Evolutionary conservation across 2,797 vertebrate genomes (phyloP).

Genomic region (Sebastiscus albofasciatus): DNA sequence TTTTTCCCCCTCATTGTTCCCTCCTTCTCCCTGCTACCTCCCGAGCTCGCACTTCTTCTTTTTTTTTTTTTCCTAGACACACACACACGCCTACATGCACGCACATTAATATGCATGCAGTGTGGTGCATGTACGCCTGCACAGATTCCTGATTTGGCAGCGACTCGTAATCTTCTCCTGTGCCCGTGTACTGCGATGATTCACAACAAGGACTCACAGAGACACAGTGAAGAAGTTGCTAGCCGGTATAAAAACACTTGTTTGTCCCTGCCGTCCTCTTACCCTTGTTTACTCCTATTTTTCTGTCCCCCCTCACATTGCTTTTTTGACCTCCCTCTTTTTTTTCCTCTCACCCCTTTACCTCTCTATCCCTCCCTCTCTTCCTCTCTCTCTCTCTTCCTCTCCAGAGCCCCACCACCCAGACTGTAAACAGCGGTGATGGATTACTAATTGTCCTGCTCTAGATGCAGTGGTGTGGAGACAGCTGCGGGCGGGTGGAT

Average conservation of each 20-base stretch:
- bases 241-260: constrained; percentile 34
- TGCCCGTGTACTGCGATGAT: constrained; percentile 26
- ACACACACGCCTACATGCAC: neutral
- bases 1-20: neutral
- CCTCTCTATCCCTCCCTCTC: neutral
- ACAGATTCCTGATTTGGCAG: constrained; percentile 38
- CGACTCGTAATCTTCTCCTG: constrained; percentile 26
- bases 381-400: constrained; percentile 25
- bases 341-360: neutral
- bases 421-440: constrained; percentile 80
- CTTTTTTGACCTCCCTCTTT: constrained; percentile 26
- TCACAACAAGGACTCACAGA: constrained; percentile 28
- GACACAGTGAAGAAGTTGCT: constrained; percentile 28
- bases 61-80: neutral
- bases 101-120: constrained; percentile 45
- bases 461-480: constrained; percentile 69
- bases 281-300: constrained; percentile 56
- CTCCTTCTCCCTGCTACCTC: constrained; percentile 4
- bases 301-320: constrained; percentile 24
- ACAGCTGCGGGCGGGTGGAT: constrained; percentile 54
- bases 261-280: constrained; percentile 57
- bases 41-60: constrained; percentile 1
- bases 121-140: constrained; percentile 4
- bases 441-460: constrained; percentile 80
- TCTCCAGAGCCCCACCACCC: constrained; percentile 48